Evolutionary conservation across 2,113 vertebrate species (phyloP).

Genomic region (Lucifuga dentata): DNA sequence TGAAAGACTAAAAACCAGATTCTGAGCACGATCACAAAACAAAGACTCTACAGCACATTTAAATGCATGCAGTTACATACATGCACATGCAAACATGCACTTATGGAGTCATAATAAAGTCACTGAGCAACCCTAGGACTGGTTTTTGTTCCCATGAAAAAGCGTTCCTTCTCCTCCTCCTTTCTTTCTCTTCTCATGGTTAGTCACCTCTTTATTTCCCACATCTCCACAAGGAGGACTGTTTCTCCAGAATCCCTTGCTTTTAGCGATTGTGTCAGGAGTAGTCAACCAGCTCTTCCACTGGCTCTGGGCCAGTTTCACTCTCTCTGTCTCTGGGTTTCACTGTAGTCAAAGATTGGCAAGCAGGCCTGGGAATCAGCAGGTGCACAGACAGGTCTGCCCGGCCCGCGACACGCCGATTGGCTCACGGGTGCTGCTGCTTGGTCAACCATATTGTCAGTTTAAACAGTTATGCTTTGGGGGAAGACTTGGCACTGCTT

Average conservation of each 20-base stretch:
- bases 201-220: constrained; percentile 75
- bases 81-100: constrained; percentile 15
- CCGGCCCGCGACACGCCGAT: constrained; percentile 44
- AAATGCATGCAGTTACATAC: background rate
- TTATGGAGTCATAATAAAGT: background rate
- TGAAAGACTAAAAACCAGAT: constrained; percentile 20
- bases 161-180: constrained; percentile 65
- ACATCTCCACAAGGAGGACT: constrained; percentile 37
- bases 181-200: constrained; percentile 59
- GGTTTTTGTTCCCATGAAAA: constrained; percentile 82
- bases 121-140: constrained; percentile 77
- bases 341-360: constrained; percentile 74
- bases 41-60: no score
- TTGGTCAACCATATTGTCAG: constrained; percentile 48
- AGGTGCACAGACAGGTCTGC: constrained; percentile 75
- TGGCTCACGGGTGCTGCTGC: constrained; percentile 48
- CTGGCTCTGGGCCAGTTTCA: constrained; percentile 83
- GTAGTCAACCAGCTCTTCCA: constrained; percentile 71
- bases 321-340: constrained; percentile 71
- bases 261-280: constrained; percentile 52
- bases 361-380: constrained; percentile 75
- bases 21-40: background rate
- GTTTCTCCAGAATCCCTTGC: constrained; percentile 65
- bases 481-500: constrained; percentile 29
- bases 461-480: constrained; percentile 63